Evolutionary conservation across 2,888 invertebrate genomes (phyloP), one percentile per base, ranked within the genome.

Genomic region (Hirtodrosophila confusa): DNA sequence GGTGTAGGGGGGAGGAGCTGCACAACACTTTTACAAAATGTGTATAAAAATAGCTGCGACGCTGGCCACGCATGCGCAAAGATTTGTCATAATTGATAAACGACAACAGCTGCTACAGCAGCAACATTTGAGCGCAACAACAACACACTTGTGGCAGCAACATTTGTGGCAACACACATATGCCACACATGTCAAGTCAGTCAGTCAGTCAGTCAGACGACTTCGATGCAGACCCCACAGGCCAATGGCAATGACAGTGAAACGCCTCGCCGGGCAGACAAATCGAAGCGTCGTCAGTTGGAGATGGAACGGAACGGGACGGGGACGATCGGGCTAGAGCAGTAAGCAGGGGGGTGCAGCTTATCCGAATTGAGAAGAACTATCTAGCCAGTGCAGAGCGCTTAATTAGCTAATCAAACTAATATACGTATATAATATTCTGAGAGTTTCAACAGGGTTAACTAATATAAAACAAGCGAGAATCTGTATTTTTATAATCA

Each of bases 61-160:
- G 56, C 67, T 75, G 86, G 89, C 84, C 89, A 90, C 80, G 90
- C 89, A 90, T 89, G 90, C 89, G 89, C 89, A 89, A 90, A 90
- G 90, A 90, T 90, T 89, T 90, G 90, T 90, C 90, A 90, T 90
- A 90, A 90, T 90, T 90, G 90, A 90, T 90, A 90, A 90, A 86
- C 76, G 85, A 75, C 76, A 75, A 69, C 69, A 65, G 58, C 73
- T 61, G 64, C 73, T 50, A 47, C 62, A 55, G 48, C 56, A 36
- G 43, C 60, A 53, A 50, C 74, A 69, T 72, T 62, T 51, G 39
- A 17, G 17, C n/a, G 17, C 17, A 17, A 17, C 17, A 17, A 17
- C 17, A 17, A 17, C 17, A 17, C 17, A 17, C 17, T 17, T 17
- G 17, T 17, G 17, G 64, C 61, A 62, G 36, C 31, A 51, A 47